Percentiles rank a stretch among this genome's conserved stretches.
Evolutionary conservation across 2,113 vertebrate genomes (phyloP).

Genomic region (Bufo gargarizans): DNA sequence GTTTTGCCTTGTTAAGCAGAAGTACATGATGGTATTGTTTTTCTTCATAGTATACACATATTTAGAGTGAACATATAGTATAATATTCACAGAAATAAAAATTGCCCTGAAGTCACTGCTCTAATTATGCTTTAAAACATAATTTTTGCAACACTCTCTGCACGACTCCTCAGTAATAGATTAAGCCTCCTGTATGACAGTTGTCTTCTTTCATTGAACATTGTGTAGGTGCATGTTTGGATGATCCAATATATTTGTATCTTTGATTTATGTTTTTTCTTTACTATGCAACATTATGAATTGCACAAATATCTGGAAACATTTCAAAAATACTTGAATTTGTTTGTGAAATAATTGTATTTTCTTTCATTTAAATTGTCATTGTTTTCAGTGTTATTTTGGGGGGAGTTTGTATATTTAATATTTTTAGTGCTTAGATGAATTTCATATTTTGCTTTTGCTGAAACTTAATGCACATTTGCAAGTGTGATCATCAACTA

Average conservation of each 20-base stretch:
- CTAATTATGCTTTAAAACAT: background rate
- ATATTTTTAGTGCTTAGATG: conserved; percentile 70
- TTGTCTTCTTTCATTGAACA: conserved; percentile 74
- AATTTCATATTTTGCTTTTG: conserved; percentile 60
- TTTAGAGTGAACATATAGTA: background rate
- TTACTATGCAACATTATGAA: conserved; percentile 97
- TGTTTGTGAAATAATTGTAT: conserved; percentile 67
- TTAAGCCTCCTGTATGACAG: conserved; percentile 76
- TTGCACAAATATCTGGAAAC: conserved; percentile 81
- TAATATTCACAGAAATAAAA: background rate
- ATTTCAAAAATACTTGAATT: conserved; percentile 77
- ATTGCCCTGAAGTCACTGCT: background rate
- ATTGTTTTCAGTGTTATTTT: conserved; percentile 71
- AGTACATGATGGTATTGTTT: background rate
- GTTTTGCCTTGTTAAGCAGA: background rate
- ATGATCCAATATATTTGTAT: conserved; percentile 52
- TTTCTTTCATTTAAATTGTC: conserved; percentile 65
- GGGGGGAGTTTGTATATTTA: conserved; percentile 69
- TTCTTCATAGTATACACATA: background rate
- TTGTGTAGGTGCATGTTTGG: conserved; percentile 88
- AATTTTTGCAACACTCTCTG: conserved; percentile 65
- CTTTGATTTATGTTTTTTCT: conserved; percentile 76
- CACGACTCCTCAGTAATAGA: conserved; percentile 85
- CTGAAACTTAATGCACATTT: conserved; percentile 73
- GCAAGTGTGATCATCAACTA: conserved; percentile 51